Evolutionary conservation across 2,113 vertebrate genomes (phyloP).

Genomic region (Onychostoma macrolepis): DNA sequence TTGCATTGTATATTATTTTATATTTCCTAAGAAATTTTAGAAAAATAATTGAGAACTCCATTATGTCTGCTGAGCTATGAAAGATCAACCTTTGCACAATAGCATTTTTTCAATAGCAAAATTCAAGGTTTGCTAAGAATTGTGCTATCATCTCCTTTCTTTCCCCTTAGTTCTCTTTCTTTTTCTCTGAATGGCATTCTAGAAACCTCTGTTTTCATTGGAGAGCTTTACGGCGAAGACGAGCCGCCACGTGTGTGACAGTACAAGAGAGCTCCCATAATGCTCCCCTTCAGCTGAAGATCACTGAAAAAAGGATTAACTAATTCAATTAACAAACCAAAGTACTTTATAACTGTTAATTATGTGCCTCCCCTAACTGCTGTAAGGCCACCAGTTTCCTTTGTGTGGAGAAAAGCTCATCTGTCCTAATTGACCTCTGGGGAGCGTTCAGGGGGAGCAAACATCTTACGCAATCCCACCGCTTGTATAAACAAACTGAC

Average conservation of each 20-base stretch:
- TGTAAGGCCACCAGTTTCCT: slow-evolving; percentile 75
- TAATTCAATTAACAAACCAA: slow-evolving; percentile 82
- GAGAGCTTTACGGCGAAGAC: slow-evolving; percentile 58
- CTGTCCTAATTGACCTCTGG: slow-evolving; percentile 84
- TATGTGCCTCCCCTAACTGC: slow-evolving; percentile 75
- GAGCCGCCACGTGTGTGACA: slow-evolving; percentile 55
- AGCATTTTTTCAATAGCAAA: not conserved
- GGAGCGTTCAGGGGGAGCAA: slow-evolving; percentile 74
- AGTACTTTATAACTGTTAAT: slow-evolving; percentile 84
- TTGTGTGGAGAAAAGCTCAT: slow-evolving; percentile 78
- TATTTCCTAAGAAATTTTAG: not conserved
- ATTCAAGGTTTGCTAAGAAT: not conserved
- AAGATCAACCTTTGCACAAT: not conserved
- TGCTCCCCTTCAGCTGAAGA: slow-evolving; percentile 70
- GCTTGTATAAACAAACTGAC: slow-evolving; percentile 82
- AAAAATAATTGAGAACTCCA: not conserved
- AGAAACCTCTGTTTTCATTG: slow-evolving; percentile 65
- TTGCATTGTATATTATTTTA: not conserved
- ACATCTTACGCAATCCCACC: slow-evolving; percentile 79
- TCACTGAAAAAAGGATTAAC: slow-evolving; percentile 80
- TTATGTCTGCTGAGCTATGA: not conserved
- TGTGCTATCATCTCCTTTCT: not conserved
- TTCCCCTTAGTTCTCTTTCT: slow-evolving; percentile 7
- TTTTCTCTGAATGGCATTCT: slow-evolving; percentile 54
- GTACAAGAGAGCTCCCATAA: slow-evolving; percentile 68